These are phyloP conservation scores for Gavia stellata DNA, from an alignment of 2,113 vertebrate genomes.

Conservation along the genomic window DNA sequence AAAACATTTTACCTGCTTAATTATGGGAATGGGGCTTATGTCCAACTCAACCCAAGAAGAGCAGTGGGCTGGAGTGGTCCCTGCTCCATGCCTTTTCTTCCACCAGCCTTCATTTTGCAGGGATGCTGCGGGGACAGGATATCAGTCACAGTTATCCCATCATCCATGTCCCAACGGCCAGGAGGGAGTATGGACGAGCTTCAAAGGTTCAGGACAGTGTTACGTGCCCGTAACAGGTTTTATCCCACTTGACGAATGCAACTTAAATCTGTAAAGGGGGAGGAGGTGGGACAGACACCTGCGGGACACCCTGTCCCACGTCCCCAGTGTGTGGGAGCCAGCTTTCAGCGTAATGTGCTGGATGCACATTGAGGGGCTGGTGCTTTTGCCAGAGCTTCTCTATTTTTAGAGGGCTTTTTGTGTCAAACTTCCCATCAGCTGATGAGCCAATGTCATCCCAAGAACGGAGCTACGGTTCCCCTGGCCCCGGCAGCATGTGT, in stretches of 20 bases:
- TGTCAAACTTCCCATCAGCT: slow-evolving; percentile 3
- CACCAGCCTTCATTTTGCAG: neutral
- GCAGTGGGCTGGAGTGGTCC: neutral
- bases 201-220: neutral
- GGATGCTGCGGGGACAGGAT: neutral
- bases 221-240: neutral
- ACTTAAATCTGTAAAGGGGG: neutral
- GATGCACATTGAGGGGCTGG: neutral
- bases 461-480: neutral
- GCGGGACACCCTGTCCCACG: neutral
- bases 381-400: slow-evolving; percentile 15
- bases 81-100: neutral
- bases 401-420: slow-evolving; percentile 37
- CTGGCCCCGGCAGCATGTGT: rapidly evolving
- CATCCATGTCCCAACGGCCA: neutral
- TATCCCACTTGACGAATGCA: neutral
- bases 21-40: neutral
- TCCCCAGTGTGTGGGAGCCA: rapidly evolving
- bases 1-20: neutral
- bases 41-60: neutral
- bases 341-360: neutral
- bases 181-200: neutral
- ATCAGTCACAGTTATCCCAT: neutral
- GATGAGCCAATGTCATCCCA: slow-evolving; percentile 13
- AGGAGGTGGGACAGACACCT: neutral